These are phyloP conservation scores for Coracopsis vasa DNA, from an alignment of 2,113 vertebrate genomes.

Conservation along the genomic window DNA sequence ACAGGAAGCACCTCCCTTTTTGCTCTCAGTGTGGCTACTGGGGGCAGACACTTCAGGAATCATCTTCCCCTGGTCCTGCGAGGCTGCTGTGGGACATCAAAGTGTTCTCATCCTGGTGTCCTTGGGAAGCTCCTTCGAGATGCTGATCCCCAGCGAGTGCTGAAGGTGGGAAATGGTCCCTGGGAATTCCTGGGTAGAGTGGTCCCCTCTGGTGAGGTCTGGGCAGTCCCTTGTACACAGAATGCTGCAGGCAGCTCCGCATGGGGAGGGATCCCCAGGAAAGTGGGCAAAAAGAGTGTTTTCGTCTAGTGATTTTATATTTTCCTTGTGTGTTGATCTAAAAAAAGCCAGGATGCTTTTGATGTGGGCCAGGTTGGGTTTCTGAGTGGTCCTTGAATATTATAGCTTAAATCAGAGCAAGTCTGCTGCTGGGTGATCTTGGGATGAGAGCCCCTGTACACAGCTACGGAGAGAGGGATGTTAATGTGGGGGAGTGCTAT, in stretches of 20 bases:
- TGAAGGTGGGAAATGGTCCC: not conserved
- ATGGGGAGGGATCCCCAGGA: not conserved
- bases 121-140: accelerated
- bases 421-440: not conserved
- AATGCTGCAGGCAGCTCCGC: not conserved
- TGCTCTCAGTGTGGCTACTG: not conserved
- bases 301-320: not conserved
- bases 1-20: accelerated
- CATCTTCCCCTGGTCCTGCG: accelerated
- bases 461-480: not conserved
- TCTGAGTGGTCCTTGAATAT: not conserved
- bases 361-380: not conserved
- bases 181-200: accelerated
- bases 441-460: not conserved
- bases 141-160: accelerated
- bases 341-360: not conserved
- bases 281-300: not conserved
- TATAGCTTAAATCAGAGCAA: not conserved
- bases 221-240: not conserved
- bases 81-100: accelerated
- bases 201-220: not conserved
- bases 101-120: accelerated
- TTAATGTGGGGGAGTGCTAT: not conserved
- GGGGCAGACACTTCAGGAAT: accelerated
- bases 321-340: not conserved